These are phyloP conservation scores for Holothuria leucospilota DNA, from an alignment of 53 echinoderm and acorn worm genomes.

Conservation along the genomic window DNA sequence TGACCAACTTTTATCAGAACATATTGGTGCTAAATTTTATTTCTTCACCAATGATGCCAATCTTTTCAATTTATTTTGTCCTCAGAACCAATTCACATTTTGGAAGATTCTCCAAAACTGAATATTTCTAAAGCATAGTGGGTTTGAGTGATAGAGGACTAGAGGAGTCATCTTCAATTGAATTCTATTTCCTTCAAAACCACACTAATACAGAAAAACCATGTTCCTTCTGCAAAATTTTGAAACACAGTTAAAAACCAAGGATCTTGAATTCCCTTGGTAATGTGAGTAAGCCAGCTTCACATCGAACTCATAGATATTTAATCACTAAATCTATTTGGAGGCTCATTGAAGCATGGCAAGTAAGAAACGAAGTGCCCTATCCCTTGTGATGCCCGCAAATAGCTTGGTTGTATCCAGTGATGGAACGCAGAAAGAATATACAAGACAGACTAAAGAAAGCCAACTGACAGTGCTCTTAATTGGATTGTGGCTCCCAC, in stretches of 20 bases:
- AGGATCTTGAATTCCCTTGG: constrained; percentile 44
- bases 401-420: constrained; percentile 39
- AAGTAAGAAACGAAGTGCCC: constrained; percentile 39
- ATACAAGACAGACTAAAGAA: constrained; percentile 1
- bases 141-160: too few species aligned
- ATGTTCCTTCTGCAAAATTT: too few species aligned
- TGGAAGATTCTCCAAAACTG: too few species aligned
- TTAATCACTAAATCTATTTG: constrained; percentile 61
- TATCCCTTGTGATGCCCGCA: constrained; percentile 41
- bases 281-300: constrained; percentile 54
- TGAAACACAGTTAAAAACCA: constrained; percentile 18
- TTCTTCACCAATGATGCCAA: too few species aligned
- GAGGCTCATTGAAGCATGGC: constrained; percentile 34
- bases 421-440: constrained; percentile 26
- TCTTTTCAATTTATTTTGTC: too few species aligned
- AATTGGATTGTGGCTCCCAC: constrained; percentile 48
- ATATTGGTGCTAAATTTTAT: too few species aligned
- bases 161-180: too few species aligned
- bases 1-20: neutral
- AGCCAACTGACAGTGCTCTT: constrained; percentile 41
- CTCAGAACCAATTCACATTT: too few species aligned
- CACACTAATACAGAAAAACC: too few species aligned
- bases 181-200: too few species aligned
- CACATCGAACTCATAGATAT: constrained; percentile 46
- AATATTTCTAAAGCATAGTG: too few species aligned